Evolutionary conservation across 2,113 vertebrate species (phyloP).

Genomic region (Nesogale talazaci): DNA sequence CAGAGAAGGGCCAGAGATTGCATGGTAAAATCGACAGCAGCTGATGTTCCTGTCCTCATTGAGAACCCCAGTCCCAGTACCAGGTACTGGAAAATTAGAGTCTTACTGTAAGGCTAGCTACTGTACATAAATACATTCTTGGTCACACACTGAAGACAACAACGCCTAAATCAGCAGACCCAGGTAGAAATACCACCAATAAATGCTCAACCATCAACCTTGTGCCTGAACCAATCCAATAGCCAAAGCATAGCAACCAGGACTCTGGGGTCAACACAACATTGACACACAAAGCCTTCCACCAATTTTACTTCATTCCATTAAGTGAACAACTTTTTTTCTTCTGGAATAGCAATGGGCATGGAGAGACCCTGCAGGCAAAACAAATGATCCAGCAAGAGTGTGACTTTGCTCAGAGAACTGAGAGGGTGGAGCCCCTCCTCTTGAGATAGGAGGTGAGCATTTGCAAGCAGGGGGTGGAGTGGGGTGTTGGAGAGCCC

Average conservation of each 20-base stretch:
- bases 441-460: not conserved
- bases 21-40: not conserved
- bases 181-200: too few relatives aligned
- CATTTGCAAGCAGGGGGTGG: too few relatives aligned
- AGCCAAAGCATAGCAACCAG: not conserved
- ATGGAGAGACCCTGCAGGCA: not conserved
- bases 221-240: not conserved
- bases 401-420: not conserved
- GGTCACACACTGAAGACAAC: not conserved
- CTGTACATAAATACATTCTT: not conserved
- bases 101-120: not conserved
- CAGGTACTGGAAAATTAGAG: not conserved
- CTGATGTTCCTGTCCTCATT: not conserved
- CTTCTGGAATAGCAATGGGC: not conserved
- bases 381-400: not conserved
- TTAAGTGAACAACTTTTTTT: not conserved
- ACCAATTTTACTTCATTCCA: not conserved
- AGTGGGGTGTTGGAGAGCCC: not conserved
- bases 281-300: not conserved
- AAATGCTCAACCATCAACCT: not conserved
- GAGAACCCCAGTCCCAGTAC: not conserved
- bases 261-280: not conserved
- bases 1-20: not conserved
- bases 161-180: not conserved
- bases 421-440: too few relatives aligned